Evolutionary conservation across 2,888 invertebrate species (phyloP).

Genomic region (Thysanoteuthis rhombus): DNA sequence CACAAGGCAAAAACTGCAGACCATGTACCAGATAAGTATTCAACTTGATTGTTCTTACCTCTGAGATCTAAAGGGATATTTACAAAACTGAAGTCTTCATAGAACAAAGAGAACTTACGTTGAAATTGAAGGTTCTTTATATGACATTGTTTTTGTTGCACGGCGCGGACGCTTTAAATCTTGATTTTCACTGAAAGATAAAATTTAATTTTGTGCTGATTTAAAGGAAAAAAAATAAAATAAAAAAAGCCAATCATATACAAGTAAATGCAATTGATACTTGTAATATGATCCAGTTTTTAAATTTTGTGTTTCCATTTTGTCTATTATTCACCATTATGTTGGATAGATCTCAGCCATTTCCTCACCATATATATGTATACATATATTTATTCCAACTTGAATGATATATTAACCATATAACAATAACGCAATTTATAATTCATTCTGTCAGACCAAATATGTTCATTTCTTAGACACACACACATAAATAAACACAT

Average conservation of each 20-base stretch:
- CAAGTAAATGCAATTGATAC: no score
- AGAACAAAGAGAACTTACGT: background rate
- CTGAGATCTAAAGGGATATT: background rate
- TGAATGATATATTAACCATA: no score
- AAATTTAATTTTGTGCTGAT: background rate
- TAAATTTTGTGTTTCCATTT: background rate
- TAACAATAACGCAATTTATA: no score
- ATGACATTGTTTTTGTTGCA: conserved; percentile 15
- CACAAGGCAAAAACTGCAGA: no score
- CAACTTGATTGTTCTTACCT: background rate
- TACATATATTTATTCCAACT: no score
- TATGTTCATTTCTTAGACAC: no score
- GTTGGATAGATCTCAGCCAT: no score
- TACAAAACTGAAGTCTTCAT: background rate
- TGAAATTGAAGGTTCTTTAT: background rate
- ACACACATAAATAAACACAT: no score
- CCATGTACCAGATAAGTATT: background rate
- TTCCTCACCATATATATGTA: no score
- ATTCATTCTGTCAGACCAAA: no score
- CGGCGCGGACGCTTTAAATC: background rate
- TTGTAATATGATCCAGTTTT: background rate
- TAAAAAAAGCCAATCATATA: background rate
- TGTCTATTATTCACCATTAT: no score
- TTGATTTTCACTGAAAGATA: background rate
- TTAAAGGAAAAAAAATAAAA: no score